phyloP scores from a whole-genome alignment of 2,888 invertebrate species.

The Bombyx huttoni region DNA sequence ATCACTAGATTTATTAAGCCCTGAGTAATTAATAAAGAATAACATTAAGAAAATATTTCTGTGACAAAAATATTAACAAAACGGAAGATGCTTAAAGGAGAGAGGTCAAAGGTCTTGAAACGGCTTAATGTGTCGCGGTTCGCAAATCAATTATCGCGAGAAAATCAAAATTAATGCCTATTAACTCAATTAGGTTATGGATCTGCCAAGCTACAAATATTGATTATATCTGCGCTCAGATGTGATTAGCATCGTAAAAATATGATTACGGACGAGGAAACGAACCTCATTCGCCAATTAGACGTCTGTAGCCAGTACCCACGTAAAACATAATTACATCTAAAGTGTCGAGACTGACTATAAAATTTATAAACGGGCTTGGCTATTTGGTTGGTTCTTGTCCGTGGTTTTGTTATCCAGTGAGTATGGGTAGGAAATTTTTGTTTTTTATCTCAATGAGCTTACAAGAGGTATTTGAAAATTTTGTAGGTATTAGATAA shows the following conservation, averaged over 20 bases:
- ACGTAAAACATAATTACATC: neutral
- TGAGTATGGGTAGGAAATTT: neutral
- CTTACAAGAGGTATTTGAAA: neutral
- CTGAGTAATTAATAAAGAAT: no score
- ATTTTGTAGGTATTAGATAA: no score
- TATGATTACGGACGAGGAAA: neutral
- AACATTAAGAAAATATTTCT: no score
- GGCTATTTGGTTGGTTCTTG: neutral
- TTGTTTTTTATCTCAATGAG: neutral
- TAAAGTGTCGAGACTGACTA: neutral
- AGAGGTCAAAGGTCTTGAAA: no score
- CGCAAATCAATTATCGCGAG: no score
- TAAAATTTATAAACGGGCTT: neutral
- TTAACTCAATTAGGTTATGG: no score
- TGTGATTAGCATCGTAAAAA: neutral
- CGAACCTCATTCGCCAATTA: neutral
- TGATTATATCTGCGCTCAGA: neutral
- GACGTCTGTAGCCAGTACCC: neutral
- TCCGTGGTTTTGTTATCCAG: neutral
- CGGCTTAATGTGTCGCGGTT: no score
- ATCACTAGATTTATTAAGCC: no score
- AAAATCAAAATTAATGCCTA: no score
- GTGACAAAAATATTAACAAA: no score
- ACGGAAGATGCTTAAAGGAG: no score
- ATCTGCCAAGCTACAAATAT: neutral